Conservation (phyloP, 2,113 vertebrate genomes). For the Gasterosteus nipponicus region DNA sequence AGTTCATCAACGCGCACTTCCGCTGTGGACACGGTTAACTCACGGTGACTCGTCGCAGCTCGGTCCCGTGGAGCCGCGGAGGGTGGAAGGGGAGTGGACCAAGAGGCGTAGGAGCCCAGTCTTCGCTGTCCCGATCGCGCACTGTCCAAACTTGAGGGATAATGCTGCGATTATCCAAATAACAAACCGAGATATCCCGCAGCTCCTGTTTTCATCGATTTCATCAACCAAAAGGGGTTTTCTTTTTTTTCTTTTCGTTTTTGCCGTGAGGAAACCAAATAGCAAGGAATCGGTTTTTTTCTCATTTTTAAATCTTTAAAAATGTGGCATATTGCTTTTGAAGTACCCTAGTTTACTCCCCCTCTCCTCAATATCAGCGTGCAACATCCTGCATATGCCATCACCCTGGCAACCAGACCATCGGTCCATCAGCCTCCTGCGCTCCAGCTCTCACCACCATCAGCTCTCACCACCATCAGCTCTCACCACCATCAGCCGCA, state of each 20-base stretch:
- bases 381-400: constrained; percentile 53
- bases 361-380: background rate
- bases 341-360: constrained; percentile 20
- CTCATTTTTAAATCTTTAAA: background rate
- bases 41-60: constrained; percentile 2
- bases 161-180: constrained; percentile 12
- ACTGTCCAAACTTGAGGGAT: constrained; percentile 21
- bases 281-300: background rate
- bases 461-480: constrained; percentile 2
- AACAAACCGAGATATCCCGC: background rate
- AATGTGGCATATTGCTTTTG: background rate
- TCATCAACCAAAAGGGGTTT: constrained; percentile 5
- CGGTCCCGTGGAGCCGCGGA: constrained; percentile 30
- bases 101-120: constrained; percentile 48
- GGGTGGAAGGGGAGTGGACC: constrained; percentile 45
- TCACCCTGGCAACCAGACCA: constrained; percentile 72
- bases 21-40: background rate
- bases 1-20: background rate
- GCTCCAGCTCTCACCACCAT: constrained; percentile 31
- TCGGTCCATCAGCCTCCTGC: constrained; percentile 31
- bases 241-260: too few species aligned
- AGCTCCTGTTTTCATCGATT: constrained; percentile 20
- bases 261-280: background rate
- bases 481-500: constrained; percentile 20
- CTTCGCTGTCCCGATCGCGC: constrained; percentile 11